phyloP scores from a whole-genome alignment of 2,797 vertebrate species.

The Rhincodon typus region DNA sequence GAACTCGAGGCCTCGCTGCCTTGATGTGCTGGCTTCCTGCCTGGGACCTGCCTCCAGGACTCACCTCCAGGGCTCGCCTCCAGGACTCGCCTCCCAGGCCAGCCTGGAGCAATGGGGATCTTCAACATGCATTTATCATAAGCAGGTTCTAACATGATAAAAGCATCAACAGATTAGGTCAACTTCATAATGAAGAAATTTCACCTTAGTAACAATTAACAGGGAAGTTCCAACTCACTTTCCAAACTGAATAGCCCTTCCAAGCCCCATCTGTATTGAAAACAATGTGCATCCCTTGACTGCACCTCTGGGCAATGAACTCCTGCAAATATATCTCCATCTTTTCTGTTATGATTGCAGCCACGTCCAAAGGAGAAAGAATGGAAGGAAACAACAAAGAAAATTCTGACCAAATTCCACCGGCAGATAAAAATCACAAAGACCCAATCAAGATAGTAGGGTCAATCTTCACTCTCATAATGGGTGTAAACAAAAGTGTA shows the following conservation, averaged over 20 bases:
- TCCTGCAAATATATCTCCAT: background rate
- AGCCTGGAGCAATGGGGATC: background rate
- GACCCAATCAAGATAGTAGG: background rate
- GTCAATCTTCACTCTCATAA: background rate
- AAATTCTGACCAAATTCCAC: background rate
- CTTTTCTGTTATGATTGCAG: background rate
- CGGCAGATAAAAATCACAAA: background rate
- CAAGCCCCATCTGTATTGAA: background rate
- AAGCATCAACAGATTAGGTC: background rate
- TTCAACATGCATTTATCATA: background rate
- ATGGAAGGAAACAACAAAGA: background rate
- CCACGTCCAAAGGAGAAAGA: background rate
- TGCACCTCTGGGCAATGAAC: background rate
- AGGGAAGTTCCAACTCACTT: background rate
- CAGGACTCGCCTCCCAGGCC: too few relatives aligned
- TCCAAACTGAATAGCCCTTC: background rate
- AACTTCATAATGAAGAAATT: background rate
- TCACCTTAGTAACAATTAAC: background rate
- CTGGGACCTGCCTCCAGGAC: too few relatives aligned
- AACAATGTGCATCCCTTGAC: background rate
- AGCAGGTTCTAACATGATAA: background rate
- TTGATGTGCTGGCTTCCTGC: too few relatives aligned
- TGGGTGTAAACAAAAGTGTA: background rate
- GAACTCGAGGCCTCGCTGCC: too few relatives aligned
- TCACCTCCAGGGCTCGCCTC: too few relatives aligned